Percentiles rank a stretch among this genome's conserved stretches.
Evolutionary conservation across 2,113 vertebrate genomes (phyloP).

Genomic region (Oxyura jamaicensis): DNA sequence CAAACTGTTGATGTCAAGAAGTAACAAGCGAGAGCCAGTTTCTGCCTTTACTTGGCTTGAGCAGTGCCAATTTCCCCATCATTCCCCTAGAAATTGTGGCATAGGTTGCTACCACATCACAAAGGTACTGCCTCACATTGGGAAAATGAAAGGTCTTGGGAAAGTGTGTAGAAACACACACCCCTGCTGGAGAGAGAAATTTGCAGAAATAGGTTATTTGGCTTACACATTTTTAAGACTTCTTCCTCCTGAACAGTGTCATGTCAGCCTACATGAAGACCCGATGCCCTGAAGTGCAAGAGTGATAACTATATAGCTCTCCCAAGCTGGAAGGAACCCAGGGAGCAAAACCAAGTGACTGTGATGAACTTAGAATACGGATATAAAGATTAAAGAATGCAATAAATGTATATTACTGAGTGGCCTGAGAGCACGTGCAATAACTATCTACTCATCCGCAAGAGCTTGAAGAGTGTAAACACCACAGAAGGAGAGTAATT

Average conservation of each 20-base stretch:
- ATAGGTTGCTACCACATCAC: neutral
- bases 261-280: neutral
- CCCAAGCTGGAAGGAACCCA: neutral
- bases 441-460: neutral
- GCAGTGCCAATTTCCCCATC: neutral
- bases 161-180: neutral
- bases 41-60: neutral
- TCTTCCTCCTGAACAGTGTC: neutral
- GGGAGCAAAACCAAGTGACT: neutral
- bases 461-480: conserved; percentile 23
- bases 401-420: neutral
- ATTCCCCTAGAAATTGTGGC: neutral
- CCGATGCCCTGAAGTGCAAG: neutral
- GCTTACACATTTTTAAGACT: neutral
- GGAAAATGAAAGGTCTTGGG: neutral
- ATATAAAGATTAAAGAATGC: neutral
- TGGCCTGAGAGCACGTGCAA: neutral
- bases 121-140: neutral
- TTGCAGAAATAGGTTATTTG: neutral
- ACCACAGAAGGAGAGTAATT: conserved; percentile 48
- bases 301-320: neutral
- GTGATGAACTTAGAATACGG: neutral
- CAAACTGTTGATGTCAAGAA: neutral
- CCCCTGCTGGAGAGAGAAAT: neutral
- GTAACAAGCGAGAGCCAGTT: neutral